These are phyloP conservation scores for Salvelinus sp. DNA, from an alignment of 2,113 vertebrate species.

Conservation along the genomic window DNA sequence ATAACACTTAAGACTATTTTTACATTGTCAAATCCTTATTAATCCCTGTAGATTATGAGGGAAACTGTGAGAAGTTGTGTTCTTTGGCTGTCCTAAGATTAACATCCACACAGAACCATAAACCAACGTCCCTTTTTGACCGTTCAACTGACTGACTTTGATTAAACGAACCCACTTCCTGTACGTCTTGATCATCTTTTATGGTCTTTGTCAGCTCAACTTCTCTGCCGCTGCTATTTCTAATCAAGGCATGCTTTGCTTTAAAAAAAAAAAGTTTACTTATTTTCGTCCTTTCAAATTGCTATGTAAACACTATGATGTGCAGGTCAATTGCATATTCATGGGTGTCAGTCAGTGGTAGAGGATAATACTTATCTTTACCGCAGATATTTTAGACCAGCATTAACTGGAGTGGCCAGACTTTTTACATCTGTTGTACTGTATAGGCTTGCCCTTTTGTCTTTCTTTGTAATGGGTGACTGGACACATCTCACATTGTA, in stretches of 20 bases:
- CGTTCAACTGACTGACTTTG: neutral
- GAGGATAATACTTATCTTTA: conserved; percentile 24
- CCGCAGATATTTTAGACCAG: conserved; percentile 35
- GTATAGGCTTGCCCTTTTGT: too few relatives aligned
- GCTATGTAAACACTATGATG: conserved; percentile 41
- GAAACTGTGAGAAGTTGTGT: conserved; percentile 3
- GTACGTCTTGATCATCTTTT: neutral
- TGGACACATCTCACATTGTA: neutral
- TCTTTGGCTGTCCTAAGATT: neutral
- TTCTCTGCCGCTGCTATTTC: neutral
- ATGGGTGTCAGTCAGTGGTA: conserved; percentile 21
- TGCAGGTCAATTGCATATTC: conserved; percentile 44
- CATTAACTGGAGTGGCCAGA: conserved; percentile 35
- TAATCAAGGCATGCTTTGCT: neutral
- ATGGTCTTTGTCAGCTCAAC: neutral
- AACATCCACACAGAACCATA: neutral
- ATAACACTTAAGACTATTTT: conserved; percentile 4
- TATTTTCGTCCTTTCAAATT: conserved; percentile 14
- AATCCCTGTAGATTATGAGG: conserved; percentile 11
- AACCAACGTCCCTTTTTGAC: neutral
- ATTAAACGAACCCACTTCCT: neutral
- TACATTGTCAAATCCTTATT: conserved; percentile 3
- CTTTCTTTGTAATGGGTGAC: conserved; percentile 22
- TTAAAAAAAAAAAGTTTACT: neutral
- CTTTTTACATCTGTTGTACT: conserved; percentile 25